phyloP scores from a whole-genome alignment of 2,797 vertebrate genomes.

The Eulemur mongoz region DNA sequence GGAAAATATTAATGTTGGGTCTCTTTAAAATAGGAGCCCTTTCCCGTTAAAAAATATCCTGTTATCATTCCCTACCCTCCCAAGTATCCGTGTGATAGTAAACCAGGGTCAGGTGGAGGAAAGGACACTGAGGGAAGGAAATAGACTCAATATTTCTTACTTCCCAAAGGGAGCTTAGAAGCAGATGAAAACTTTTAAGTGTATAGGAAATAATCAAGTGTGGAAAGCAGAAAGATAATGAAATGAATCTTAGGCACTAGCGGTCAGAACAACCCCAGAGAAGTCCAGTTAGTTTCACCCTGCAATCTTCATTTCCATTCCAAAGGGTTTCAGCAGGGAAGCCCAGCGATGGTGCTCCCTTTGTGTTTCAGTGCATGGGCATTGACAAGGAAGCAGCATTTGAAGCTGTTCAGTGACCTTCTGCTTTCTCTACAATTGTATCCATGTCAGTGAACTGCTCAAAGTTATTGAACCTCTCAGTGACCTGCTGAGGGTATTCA shows the following conservation, averaged over 20 bases:
- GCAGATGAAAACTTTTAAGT: constrained; percentile 65
- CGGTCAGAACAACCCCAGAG: constrained; percentile 40
- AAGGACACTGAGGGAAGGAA: constrained; percentile 33
- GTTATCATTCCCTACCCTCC: background rate
- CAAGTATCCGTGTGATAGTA: background rate
- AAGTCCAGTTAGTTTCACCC: constrained; percentile 68
- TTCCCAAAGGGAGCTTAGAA: constrained; percentile 56
- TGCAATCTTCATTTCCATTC: constrained; percentile 76
- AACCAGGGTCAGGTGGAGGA: background rate
- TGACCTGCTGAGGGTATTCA: constrained; percentile 77
- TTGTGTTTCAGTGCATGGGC: constrained; percentile 78
- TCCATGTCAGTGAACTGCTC: constrained; percentile 85
- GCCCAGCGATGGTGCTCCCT: constrained; percentile 62
- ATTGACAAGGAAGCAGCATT: constrained; percentile 76
- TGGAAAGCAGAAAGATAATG: constrained; percentile 71
- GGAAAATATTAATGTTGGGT: constrained; percentile 30
- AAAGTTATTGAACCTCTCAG: constrained; percentile 80
- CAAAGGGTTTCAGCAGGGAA: constrained; percentile 77
- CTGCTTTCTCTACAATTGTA: constrained; percentile 83
- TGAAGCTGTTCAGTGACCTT: constrained; percentile 88
- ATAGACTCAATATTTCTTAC: constrained; percentile 52
- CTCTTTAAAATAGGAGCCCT: background rate
- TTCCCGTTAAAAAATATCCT: constrained; percentile 30
- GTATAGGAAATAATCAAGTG: constrained; percentile 56
- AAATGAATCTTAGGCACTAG: constrained; percentile 55